Evolutionary conservation across 2,888 invertebrate species (phyloP).

Genomic region (Agriopis aurantiaria): DNA sequence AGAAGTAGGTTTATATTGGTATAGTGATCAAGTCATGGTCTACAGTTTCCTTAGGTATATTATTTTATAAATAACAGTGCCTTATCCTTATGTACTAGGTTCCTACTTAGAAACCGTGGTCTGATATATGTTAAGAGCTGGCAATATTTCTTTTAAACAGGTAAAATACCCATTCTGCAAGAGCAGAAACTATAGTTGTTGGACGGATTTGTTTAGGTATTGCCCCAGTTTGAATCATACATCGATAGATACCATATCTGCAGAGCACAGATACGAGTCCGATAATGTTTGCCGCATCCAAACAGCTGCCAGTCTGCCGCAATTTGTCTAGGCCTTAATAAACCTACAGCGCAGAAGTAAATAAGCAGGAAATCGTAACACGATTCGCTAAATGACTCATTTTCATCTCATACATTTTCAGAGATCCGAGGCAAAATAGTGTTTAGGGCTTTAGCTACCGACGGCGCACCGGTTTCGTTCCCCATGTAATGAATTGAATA

Average conservation of each 20-base stretch:
- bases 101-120: no score
- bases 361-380: slow-evolving; percentile 44
- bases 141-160: no score
- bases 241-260: slow-evolving; percentile 14
- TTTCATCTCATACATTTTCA: slow-evolving; percentile 43
- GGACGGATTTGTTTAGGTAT: slow-evolving; percentile 46
- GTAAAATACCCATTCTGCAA: no score
- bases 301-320: slow-evolving; percentile 17
- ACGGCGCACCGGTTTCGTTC: slow-evolving; percentile 6
- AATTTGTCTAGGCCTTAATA: slow-evolving; percentile 36
- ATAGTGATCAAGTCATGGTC: no score
- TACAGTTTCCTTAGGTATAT: no score
- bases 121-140: no score
- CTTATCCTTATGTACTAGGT: no score
- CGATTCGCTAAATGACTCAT: slow-evolving; percentile 59
- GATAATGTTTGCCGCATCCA: slow-evolving; percentile 18
- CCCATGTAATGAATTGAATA: slow-evolving; percentile 9
- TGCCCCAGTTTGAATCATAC: neutral
- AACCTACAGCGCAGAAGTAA: slow-evolving; percentile 55
- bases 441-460: neutral
- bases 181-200: neutral
- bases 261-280: slow-evolving; percentile 15
- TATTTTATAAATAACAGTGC: no score
- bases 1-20: no score
- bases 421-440: slow-evolving; percentile 1